Evolutionary conservation across 64 coral and sea anemone genomes (phyloP).

Genomic region (Actinia tenebrosa): DNA sequence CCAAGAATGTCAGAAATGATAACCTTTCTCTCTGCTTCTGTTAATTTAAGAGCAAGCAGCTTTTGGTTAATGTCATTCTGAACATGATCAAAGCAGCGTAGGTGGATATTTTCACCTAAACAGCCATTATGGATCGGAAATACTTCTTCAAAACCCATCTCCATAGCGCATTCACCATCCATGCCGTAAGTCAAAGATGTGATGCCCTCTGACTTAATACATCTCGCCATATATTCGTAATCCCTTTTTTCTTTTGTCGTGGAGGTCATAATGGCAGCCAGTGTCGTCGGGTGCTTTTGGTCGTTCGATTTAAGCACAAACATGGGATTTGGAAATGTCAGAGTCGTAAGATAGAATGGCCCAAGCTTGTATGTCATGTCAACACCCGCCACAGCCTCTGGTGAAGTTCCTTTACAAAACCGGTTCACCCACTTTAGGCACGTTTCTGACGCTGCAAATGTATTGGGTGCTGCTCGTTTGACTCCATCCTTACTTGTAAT

Average conservation of each 20-base stretch:
- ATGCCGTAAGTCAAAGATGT: conserved; percentile 26
- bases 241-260: conserved; percentile 24
- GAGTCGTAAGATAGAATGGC: conserved; percentile 32
- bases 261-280: conserved; percentile 43
- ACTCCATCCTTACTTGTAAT: conserved; percentile 10
- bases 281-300: conserved; percentile 45
- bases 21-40: background rate
- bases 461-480: conserved; percentile 32
- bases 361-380: conserved; percentile 62
- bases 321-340: conserved; percentile 53
- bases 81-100: conserved; percentile 54
- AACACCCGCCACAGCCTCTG: conserved; percentile 19
- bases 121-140: conserved; percentile 12
- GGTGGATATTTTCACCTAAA: conserved; percentile 34
- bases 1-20: conserved; percentile 14
- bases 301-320: conserved; percentile 43
- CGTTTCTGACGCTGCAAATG: conserved; percentile 21
- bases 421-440: conserved; percentile 24
- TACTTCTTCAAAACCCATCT: conserved; percentile 30
- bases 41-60: background rate
- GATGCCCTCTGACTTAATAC: conserved; percentile 1
- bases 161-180: conserved; percentile 52
- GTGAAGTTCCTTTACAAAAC: conserved; percentile 21
- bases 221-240: conserved; percentile 32
- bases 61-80: conserved; percentile 17